phyloP scores from a whole-genome alignment of 2,113 vertebrate species.

The Acrocephalus kingi region DNA sequence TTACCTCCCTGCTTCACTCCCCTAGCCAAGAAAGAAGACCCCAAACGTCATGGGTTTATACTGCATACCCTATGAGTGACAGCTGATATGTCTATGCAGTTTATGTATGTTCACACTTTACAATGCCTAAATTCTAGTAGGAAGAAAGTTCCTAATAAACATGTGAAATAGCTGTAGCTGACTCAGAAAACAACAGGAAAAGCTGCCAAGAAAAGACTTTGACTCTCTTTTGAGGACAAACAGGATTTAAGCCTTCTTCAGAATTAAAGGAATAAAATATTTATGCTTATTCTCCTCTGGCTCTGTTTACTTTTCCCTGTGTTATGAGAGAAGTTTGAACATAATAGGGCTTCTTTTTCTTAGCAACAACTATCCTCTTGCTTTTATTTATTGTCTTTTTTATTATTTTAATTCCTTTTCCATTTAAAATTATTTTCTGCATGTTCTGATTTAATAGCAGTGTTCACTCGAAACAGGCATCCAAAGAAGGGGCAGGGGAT shows the following conservation, averaged over 20 bases:
- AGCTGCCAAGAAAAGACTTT: not conserved
- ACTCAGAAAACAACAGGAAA: slow-evolving; percentile 23
- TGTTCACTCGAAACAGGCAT: not conserved
- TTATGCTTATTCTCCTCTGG: not conserved
- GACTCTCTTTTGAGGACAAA: not conserved
- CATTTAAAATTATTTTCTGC: not conserved
- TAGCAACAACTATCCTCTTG: not conserved
- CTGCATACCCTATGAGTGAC: not conserved
- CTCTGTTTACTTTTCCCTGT: not conserved
- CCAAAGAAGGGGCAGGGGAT: not conserved
- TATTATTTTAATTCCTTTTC: not conserved
- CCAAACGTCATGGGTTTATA: not conserved
- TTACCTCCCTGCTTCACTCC: not conserved
- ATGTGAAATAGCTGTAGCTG: not conserved
- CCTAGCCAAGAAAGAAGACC: not conserved
- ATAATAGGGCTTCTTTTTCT: not conserved
- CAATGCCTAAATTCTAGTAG: not conserved
- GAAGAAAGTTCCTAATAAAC: slow-evolving; percentile 9
- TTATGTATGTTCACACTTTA: not conserved
- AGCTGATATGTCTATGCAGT: not conserved
- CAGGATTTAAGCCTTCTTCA: not conserved
- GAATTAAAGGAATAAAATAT: slow-evolving; percentile 1
- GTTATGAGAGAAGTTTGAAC: not conserved
- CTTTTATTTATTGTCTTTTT: not conserved
- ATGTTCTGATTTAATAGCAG: not conserved